Evolutionary conservation across 37 sponge, comb jelly and placozoan species (phyloP), one percentile per base, ranked within the genome.

Genomic region (Cladorhizidae sp.): DNA sequence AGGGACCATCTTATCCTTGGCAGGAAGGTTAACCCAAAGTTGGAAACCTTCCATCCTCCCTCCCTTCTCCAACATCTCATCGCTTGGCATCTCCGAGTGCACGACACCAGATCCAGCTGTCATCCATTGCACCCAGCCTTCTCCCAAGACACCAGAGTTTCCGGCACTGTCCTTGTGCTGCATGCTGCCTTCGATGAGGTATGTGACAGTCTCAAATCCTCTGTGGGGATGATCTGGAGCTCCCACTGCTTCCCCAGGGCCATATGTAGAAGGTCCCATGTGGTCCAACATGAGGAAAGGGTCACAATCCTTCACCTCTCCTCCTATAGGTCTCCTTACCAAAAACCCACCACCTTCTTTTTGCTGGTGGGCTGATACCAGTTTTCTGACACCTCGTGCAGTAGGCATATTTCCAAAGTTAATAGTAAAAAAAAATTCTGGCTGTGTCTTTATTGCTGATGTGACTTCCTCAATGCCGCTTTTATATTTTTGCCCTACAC

Each of bases 71-170:
- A 85, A 63, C 57, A 85, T 54, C 26, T 95, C 96, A 43, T 86
- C 83, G 0, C 80, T 51, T 2, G 96, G 96, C 86, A 90, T 95
- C 67, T 95, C 96, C n/a, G 90, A 79, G 80, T 95, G 96, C 15
- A 95, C 93, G 1, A 95, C 85, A 35, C 93, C 93, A 38, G 87
- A 79, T 0, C 96, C 96, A 58, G 96, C 96, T 45, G 96, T 95
- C 96, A 95, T 95, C 93, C 96, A 95, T 58, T 95, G 95, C 67
- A 94, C 92, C 88, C 91, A 91, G 18, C 96, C 96, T 37, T 77
- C 83, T 61, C 51, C 70, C 26, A 92, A 77, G 0, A 38, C 39
- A 9, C 93, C 93, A 28, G 73, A 70, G 63, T 92, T 88, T 32
- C 93, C 93, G 17, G 79, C 89, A 52, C 89, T 89, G 45, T 92